Conservation (phyloP, 2,888 invertebrate species). For the Meandrusa payeni region DNA sequence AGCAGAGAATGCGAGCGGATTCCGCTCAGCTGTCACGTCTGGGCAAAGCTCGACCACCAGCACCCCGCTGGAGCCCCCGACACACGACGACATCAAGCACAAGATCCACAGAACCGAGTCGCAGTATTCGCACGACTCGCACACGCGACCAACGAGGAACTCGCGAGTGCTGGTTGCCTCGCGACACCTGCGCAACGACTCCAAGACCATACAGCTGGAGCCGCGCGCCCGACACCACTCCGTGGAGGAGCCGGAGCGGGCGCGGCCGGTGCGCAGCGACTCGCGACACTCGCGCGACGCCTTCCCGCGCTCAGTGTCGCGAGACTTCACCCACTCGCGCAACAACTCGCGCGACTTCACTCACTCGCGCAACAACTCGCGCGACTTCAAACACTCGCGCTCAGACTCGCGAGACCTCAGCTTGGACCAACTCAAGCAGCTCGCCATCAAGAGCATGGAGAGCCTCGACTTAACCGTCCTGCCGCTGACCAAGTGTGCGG, state of each 20-base stretch:
- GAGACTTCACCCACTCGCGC: slow-evolving; percentile 71
- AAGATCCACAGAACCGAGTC: slow-evolving; percentile 67
- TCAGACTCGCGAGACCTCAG: slow-evolving; percentile 74
- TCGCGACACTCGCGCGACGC: slow-evolving; percentile 45
- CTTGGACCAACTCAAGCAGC: slow-evolving; percentile 68
- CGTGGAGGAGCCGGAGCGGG: slow-evolving; percentile 48
- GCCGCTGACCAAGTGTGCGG: slow-evolving; percentile 56
- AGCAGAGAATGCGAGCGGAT: slow-evolving; percentile 74
- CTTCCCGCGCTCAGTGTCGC: slow-evolving; percentile 48
- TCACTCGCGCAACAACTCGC: slow-evolving; percentile 76
- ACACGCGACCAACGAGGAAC: slow-evolving; percentile 40
- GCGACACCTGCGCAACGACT: slow-evolving; percentile 81
- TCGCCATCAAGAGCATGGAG: slow-evolving; percentile 72
- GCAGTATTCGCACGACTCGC: slow-evolving; percentile 61
- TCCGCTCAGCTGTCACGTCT: slow-evolving; percentile 62
- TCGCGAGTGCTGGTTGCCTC: slow-evolving; percentile 75
- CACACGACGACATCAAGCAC: slow-evolving; percentile 24
- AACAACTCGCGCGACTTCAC: slow-evolving; percentile 60
- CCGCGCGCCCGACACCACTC: slow-evolving; percentile 74
- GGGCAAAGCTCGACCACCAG: slow-evolving; percentile 62
- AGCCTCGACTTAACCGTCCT: slow-evolving; percentile 64
- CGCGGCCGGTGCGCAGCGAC: slow-evolving; percentile 42
- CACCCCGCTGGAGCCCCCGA: slow-evolving; percentile 51
- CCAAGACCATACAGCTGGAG: slow-evolving; percentile 83
- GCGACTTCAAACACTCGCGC: slow-evolving; percentile 71